A percentile compares a stretch with the other conserved stretches of the same genome.
Evolutionary conservation across 2,797 vertebrate genomes (phyloP).

Genomic region (Esox masquinongy): DNA sequence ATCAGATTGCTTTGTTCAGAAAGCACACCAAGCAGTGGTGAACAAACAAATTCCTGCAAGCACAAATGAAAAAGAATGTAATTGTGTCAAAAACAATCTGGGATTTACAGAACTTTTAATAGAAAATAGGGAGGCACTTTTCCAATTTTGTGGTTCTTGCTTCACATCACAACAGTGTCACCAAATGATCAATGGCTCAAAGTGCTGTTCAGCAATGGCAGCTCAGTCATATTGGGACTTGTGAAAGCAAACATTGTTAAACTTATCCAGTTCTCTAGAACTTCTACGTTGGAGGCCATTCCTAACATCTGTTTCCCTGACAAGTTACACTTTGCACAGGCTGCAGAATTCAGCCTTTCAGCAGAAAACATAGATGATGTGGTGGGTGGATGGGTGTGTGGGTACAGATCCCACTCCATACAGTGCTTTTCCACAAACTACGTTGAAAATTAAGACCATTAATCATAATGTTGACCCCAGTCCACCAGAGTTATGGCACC

Average conservation of each 20-base stretch:
- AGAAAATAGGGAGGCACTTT: slow-evolving; percentile 29
- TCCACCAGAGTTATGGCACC: slow-evolving; percentile 14
- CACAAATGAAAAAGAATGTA: slow-evolving; percentile 49
- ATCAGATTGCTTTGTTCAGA: slow-evolving; percentile 8
- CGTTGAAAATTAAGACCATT: slow-evolving; percentile 42
- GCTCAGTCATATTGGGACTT: slow-evolving; percentile 53
- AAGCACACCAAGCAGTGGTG: slow-evolving; percentile 27
- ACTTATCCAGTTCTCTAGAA: slow-evolving; percentile 15
- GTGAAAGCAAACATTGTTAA: slow-evolving; percentile 39
- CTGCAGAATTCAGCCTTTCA: neutral
- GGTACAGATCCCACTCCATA: neutral
- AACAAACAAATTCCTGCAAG: slow-evolving; percentile 37
- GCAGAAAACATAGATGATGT: slow-evolving; percentile 9
- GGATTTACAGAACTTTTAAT: slow-evolving; percentile 40
- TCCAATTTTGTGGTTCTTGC: slow-evolving; percentile 31
- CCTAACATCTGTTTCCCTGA: slow-evolving; percentile 27
- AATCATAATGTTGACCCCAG: slow-evolving; percentile 31
- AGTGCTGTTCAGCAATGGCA: slow-evolving; percentile 31
- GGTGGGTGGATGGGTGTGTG: slow-evolving; percentile 2
- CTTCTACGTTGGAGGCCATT: slow-evolving; percentile 27
- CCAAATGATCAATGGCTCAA: slow-evolving; percentile 52
- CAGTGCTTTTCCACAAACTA: slow-evolving; percentile 20
- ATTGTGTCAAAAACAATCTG: slow-evolving; percentile 32
- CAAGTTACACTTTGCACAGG: slow-evolving; percentile 18
- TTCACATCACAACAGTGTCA: slow-evolving; percentile 46